Base-by-base conservation (phyloP, 2,797 vertebrate genomes). In the Neosalanx taihuensis region DNA sequence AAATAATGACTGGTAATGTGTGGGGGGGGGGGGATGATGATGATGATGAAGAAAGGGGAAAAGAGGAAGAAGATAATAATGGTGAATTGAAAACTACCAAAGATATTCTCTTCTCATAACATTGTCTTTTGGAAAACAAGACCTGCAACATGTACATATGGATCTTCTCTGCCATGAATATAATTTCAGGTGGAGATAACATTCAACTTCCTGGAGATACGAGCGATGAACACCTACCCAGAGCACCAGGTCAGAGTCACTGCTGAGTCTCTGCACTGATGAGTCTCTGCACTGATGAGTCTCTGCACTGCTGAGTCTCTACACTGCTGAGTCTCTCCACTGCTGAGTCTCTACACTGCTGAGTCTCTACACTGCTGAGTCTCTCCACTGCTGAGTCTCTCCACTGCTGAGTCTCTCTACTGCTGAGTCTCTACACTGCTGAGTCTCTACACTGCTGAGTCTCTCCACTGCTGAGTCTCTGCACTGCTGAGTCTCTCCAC, bases 181-280 rank as follows among this genome's bases (percentile, higher is more conserved):
- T 72, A 10, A 58, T 79, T 79, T 46, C 83, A 96, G 95, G 84
- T 94, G 75, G 95, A 97, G 75, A 92, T 93, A 75, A 95, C 95
- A 5, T 96, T 96, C 89, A 97, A 96, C 85, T 96, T 96, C 76
- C 81, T 97, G 86, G 95, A 96, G 91, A 96, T 97, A 81, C 92
- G 95, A 70, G 90, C 94, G 56, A 94, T 96, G 85, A 95, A 93
- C 85, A 93, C 93, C 0, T 91, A 95, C 71, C 90, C 91, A 76
- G 94, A 95, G 69, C 91, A 93, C 81, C 95, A 96, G 94, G 95
- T 95, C 72, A 78, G 81, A 13, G 0, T 2, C 23, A 26, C 23
- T 26, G 23, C 23, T 26, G 23, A 26, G 23, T 26, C 23, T 26
- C 23, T 26, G 23, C 23, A 26, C 23, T 26, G 23, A 1, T 26